Evolutionary conservation across 2,113 vertebrate species (phyloP), one percentile per base, ranked within the genome.

Genomic region (Labrus mixtus): DNA sequence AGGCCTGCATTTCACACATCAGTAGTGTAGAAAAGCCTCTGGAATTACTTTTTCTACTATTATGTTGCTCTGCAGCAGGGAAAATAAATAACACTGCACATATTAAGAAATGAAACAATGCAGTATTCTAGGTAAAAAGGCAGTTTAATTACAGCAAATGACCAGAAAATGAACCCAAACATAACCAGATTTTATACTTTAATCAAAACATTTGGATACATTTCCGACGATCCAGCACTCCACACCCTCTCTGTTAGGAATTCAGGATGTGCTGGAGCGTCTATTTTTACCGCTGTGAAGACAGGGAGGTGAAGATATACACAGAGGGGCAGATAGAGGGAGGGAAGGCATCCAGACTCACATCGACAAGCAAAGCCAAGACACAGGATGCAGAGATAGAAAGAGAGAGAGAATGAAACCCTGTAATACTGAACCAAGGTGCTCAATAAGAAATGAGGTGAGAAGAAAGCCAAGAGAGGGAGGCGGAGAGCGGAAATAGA

Each of bases 381-480:
- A 23, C 8, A 48, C 5, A 25, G 22, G 46, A 71, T 45, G n/a
- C 37, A 59, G 25, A 19, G 53, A 53, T 8, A 16, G 23, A 65
- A 23, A 29, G 58, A 65, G 70, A 53, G 20, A 25, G 43, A 50
- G 43, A 60, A 55, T 16, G 39, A n/a, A 55, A 76, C 45, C 29
- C 16, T 61, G 56, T 51, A 48, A 57, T n/a, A 22, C 59, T 65
- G 16, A 85, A 68, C 19, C 23, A 46, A 22, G 29, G 41, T 65
- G 76, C 54, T 79, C 60, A 75, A 68, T 78, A 73, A 76, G 36
- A 84, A 69, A 84, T 51, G 37, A 70, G 45, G 48, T 16, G 15
- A 55, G 51, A 51, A 56, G 2, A 83, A 75, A 81, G 45, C 53
- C 33, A 55, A 54, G 50, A 43, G 16, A 65, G 10, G 8, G 54